Base-by-base conservation (phyloP, 1,140 invertebrate species). In the Pectinophora gossypiella region DNA sequence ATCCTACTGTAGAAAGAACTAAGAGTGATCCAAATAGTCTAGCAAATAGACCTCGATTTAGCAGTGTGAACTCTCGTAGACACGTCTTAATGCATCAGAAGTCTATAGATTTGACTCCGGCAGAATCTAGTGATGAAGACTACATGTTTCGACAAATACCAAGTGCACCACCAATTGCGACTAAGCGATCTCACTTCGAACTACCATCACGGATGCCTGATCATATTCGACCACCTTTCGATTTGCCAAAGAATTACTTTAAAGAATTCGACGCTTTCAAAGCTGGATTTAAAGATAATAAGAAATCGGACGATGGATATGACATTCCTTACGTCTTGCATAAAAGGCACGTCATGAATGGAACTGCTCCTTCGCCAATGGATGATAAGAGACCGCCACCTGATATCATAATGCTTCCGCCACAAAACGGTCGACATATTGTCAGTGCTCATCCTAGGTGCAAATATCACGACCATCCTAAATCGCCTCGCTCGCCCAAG, bases 41-140 rank as follows among this genome's bases (percentile, higher is more conserved):
- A 47, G 91, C 93, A 0, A 91, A 92, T 61, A 89, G 93, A 44
- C 91, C 92, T 48, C 89, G 92, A 38, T 87, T 94, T 54, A 93
- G 91, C 50, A 93, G 92, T 18, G 80, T 85, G 2, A 93, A 91
- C 67, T 92, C 91, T 7, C 89, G 93, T 20, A 89, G 94, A 1
- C 91, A 94, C 71, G 90, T 94, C 27, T 76, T 96, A n/a, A 95
- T 94, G 90, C 94, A 95, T 78, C 95, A 95, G 63, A 95, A 95
- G 72, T 95, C 94, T 0, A 95, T 96, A 55, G 95, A 95, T 71
- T 80, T 95, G 4, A 95, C 94, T 7, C 94, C 94, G 0, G 93
- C 94, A 0, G 94, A 95, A 77, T 94, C 93, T 0, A 94, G 93
- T 20, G 94, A 95, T 66, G 94, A 94, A 74, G 93, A 95, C 67